Base-by-base conservation (phyloP, 2,797 vertebrate species). In the Glossophaga mutica region DNA sequence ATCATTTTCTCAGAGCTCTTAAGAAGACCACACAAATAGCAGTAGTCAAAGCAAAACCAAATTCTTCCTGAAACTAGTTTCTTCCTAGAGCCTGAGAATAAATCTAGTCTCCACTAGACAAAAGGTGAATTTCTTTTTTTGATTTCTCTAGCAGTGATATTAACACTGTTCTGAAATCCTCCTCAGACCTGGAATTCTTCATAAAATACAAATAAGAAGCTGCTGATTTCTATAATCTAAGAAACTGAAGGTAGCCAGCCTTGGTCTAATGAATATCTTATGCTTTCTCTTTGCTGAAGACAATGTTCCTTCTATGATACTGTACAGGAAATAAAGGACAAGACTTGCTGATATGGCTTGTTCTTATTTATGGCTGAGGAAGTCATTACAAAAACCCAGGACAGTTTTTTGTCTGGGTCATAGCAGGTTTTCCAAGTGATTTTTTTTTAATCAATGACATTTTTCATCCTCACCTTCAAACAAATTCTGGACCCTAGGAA, bases 171-270 rank as follows among this genome's bases (percentile, higher is more conserved):
- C 9, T 89, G 32, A 55, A 62, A 91, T 39, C 46, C 24, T 90
- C 65, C 52, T 90, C 24, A 68, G 48, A 92, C 5, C 26, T 65
- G 50, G 50, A 8, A 32, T 77, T 91, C 37, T 91, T 26, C 42
- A 14, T 83, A 86, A 85, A 95, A 68, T 81, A 93, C 34, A 85
- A 59, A 77, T 57, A 81, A 76, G 37, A 79, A 94, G 11, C 39
- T 76, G 71, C 71, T 77, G 39, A 77, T 48, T 86, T 95, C 73
- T 62, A 55, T 55, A 65, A 11, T 52, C 50, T 90, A 42, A 79
- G 78, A 95, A 87, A 85, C 2, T 39, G 46, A 90, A 94, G 81
- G 88, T 85, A 92, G 26, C 94, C 42, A 95, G 44, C 26, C 65
- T 96, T 92, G 50, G 70, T 39, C 59, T 62, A 82, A 91, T 50